Evolutionary conservation across 2,888 invertebrate genomes (phyloP).

Genomic region (Mycogona germanica): DNA sequence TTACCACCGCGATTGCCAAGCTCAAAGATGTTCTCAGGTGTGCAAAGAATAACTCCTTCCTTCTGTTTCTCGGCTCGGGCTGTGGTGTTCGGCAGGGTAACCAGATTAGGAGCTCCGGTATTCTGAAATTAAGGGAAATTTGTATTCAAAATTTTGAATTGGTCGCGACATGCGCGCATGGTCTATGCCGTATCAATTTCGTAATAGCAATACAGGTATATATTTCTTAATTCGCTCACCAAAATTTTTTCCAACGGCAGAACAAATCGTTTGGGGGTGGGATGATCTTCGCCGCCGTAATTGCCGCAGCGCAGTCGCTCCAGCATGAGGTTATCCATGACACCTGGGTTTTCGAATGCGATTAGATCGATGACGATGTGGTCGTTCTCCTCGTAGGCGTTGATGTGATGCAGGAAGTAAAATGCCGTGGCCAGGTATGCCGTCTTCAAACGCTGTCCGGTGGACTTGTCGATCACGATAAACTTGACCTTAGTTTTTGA

Average conservation of each 20-base stretch:
- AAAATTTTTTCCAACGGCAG: constrained; percentile 14
- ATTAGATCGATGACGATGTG: constrained; percentile 33
- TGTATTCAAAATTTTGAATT: not conserved
- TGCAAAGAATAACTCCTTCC: constrained; percentile 26
- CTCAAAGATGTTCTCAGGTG: constrained; percentile 21
- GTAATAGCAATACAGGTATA: too few relatives aligned
- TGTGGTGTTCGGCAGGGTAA: constrained; percentile 30
- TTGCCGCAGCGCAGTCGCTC: constrained; percentile 26
- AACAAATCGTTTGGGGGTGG: constrained; percentile 18
- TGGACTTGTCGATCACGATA: constrained; percentile 33
- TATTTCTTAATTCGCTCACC: too few relatives aligned
- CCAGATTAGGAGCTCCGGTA: constrained; percentile 28
- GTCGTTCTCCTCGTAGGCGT: constrained; percentile 40
- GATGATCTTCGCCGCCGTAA: constrained; percentile 15
- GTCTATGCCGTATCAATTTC: not conserved
- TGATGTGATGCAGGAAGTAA: constrained; percentile 42
- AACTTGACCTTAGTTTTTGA: constrained; percentile 32
- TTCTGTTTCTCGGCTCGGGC: constrained; percentile 33
- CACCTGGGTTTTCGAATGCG: constrained; percentile 32
- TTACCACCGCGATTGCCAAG: constrained; percentile 17
- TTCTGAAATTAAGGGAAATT: constrained; percentile 6
- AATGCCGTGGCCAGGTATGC: constrained; percentile 36
- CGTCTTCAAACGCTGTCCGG: constrained; percentile 31
- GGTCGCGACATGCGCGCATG: not conserved
- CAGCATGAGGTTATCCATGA: constrained; percentile 32